Conservation (phyloP, 2,797 vertebrate species). For the Chiroxiphia lanceolata region DNA sequence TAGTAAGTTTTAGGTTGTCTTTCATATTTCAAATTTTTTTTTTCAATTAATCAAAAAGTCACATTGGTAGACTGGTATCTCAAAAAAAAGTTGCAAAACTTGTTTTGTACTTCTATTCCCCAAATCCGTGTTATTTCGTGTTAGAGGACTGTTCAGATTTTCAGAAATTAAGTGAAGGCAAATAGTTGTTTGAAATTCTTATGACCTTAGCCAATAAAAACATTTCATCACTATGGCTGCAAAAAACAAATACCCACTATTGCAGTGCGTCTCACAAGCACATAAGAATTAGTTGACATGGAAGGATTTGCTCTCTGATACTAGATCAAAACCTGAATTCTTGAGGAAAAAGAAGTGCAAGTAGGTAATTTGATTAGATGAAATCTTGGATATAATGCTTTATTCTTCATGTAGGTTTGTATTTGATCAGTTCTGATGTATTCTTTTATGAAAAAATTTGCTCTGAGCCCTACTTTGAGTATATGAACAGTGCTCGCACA, state of each 20-base stretch:
- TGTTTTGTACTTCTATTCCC: background rate
- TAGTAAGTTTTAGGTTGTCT: background rate
- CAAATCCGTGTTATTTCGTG: slow-evolving; percentile 11
- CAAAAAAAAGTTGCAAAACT: background rate
- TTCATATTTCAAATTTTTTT: background rate
- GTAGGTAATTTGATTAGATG: background rate
- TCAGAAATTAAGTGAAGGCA: slow-evolving; percentile 40
- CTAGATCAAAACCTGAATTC: background rate
- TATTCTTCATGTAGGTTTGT: background rate
- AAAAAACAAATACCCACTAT: slow-evolving; percentile 53
- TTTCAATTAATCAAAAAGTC: background rate
- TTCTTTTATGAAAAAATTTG: background rate
- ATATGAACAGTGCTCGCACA: background rate
- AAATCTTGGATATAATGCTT: background rate
- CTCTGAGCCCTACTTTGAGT: background rate
- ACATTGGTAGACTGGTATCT: background rate
- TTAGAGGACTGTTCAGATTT: slow-evolving; percentile 8
- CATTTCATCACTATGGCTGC: slow-evolving; percentile 66
- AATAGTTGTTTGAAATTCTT: slow-evolving; percentile 40
- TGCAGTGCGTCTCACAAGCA: slow-evolving; percentile 3
- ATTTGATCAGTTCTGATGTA: background rate
- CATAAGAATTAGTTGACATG: background rate
- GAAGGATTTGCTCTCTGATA: slow-evolving; percentile 14
- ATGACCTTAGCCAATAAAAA: slow-evolving; percentile 43
- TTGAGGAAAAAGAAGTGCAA: background rate